Conservation (phyloP, 2,888 invertebrate species). For the Scaptomyza cyrtandrae region DNA sequence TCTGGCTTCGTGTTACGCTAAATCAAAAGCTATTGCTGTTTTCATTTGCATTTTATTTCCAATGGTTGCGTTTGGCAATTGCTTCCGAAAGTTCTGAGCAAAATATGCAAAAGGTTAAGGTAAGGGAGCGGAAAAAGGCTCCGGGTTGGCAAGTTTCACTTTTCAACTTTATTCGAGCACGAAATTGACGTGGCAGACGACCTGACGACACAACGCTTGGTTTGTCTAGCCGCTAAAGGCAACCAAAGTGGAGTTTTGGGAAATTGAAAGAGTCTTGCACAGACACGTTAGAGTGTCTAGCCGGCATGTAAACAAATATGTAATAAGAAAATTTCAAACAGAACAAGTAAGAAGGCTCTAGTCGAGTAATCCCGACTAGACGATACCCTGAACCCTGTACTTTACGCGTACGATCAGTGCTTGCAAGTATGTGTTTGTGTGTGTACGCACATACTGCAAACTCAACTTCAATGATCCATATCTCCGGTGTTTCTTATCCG, state of each 20-base stretch:
- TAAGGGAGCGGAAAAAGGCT: neutral
- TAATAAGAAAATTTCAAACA: neutral
- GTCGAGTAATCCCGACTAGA: too few relatives aligned
- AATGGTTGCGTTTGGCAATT: slow-evolving; percentile 59
- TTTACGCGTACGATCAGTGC: too few relatives aligned
- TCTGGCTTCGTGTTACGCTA: neutral
- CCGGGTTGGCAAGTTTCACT: slow-evolving; percentile 53
- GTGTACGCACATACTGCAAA: too few relatives aligned
- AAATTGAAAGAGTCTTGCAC: slow-evolving; percentile 2
- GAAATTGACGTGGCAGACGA: slow-evolving; percentile 57
- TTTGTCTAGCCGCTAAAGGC: slow-evolving; percentile 12
- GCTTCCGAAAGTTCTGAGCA: slow-evolving; percentile 21
- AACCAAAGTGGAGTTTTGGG: slow-evolving; percentile 7
- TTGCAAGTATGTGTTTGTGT: too few relatives aligned
- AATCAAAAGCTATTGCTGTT: slow-evolving; percentile 11
- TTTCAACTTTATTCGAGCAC: slow-evolving; percentile 69
- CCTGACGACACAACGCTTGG: neutral
- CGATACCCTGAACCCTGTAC: too few relatives aligned
- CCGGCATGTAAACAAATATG: slow-evolving; percentile 15
- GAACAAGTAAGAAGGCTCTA: too few relatives aligned
- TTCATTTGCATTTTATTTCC: slow-evolving; percentile 68
- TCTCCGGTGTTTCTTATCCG: too few relatives aligned
- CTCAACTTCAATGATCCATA: too few relatives aligned
- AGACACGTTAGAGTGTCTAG: slow-evolving; percentile 20
- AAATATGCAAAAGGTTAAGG: neutral